Base-by-base conservation (phyloP, 1,140 invertebrate genomes). In the Drusus annulatus region DNA sequence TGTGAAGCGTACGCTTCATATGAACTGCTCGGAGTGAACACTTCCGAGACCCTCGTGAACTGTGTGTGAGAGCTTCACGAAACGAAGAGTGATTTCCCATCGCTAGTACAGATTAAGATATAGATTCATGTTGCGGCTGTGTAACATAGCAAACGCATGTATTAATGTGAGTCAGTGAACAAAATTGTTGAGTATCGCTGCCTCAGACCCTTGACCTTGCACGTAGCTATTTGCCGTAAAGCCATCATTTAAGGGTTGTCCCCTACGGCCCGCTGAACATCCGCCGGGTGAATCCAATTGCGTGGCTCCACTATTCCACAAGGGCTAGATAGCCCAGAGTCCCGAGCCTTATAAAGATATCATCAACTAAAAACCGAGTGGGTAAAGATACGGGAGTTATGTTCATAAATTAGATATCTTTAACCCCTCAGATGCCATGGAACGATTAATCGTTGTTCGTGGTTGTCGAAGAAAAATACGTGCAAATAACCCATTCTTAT, bases 331-430 rank as follows among this genome's bases (percentile, higher is more conserved):
- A 36, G 8, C 16, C 54, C 5, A 13, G 54, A 25, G 23, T 25
- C 60, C 60, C 3, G 13, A 28, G 62, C 6, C 21, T 65, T 6
- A 65, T 65, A 65, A 65, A 65, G 62, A 65, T 28, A 65, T 65
- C 62, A 65, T 65, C 56, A 60, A 19, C 17, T 60, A 23, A 60
- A 45, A 45, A 45, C 5, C 36, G 36, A 45, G 36, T 13, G 36
- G 36, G 36, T 45, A 45, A 28, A 28, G 36, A 56, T 21, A 21
- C 19, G n/a, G 21, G n/a, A 19, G n/a, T 56, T 8, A 56, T 17
- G 21, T 56, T 56, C 21, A 56, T 19, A 19, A 56, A 56, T 56
- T 56, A n/a, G n/a, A 19, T 10, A 21, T 56, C 8, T 56, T 19
- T 4, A 56, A 56, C n/a, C 10, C n/a, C 19, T 56, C 13, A n/a